These are phyloP conservation scores for Exocentrus adspersus DNA, from an alignment of 2,888 invertebrate genomes.

Conservation along the genomic window DNA sequence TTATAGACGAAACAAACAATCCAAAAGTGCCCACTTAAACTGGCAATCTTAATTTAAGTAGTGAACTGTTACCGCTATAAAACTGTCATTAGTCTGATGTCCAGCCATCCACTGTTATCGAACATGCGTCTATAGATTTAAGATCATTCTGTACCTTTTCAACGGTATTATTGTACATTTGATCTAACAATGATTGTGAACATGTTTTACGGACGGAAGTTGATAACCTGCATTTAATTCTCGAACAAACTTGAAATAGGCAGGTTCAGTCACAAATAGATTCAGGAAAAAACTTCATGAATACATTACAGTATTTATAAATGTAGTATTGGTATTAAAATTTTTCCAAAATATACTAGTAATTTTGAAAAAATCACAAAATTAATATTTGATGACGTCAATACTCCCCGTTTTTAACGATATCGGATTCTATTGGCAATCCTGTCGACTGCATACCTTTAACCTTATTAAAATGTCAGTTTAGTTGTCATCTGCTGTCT, in stretches of 20 bases:
- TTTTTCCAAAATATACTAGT: too few species aligned
- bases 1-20: conserved; percentile 18
- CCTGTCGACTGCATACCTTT: too few species aligned
- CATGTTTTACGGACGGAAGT: conserved; percentile 18
- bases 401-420: too few species aligned
- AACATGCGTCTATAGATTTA: conserved; percentile 9
- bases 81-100: conserved; percentile 30
- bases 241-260: conserved; percentile 17
- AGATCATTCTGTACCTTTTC: conserved; percentile 1
- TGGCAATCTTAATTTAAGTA: conserved; percentile 25
- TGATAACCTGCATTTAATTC: conserved; percentile 23
- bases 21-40: conserved; percentile 17
- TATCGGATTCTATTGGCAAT: too few species aligned
- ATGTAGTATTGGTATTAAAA: too few species aligned
- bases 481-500: too few species aligned
- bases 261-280: too few species aligned
- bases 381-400: too few species aligned
- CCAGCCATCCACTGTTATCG: conserved; percentile 37
- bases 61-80: conserved; percentile 29
- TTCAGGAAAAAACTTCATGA: too few species aligned
- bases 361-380: too few species aligned
- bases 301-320: too few species aligned
- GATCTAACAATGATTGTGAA: conserved; percentile 9
- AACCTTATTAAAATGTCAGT: too few species aligned
- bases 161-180: conserved; percentile 14